Conservation (phyloP, 2,888 invertebrate species). For the Zygaena filipendulae region DNA sequence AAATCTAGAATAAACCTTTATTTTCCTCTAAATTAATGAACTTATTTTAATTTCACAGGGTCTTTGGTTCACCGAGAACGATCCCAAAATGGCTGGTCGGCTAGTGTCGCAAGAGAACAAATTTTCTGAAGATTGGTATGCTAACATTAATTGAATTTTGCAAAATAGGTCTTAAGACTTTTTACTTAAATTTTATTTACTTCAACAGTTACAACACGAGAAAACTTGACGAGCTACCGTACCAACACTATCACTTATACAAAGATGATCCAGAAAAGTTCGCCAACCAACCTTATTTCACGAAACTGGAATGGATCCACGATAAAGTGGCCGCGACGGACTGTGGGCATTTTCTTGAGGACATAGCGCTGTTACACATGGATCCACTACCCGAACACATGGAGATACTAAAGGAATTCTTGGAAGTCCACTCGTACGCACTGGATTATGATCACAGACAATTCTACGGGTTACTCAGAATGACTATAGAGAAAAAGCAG, state of each 20-base stretch:
- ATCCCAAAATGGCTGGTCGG: constrained; percentile 66
- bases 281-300: constrained; percentile 76
- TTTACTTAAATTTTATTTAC: constrained; percentile 10
- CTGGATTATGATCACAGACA: constrained; percentile 86
- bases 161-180: too few relatives aligned
- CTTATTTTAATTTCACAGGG: too few relatives aligned
- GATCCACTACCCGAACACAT: constrained; percentile 62
- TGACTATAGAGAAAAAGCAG: constrained; percentile 43
- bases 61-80: constrained; percentile 66
- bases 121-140: constrained; percentile 58
- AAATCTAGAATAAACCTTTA: too few relatives aligned
- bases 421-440: constrained; percentile 77
- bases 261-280: constrained; percentile 65
- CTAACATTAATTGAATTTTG: too few relatives aligned
- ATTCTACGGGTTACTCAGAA: constrained; percentile 75
- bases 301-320: constrained; percentile 81
- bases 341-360: constrained; percentile 80
- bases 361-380: constrained; percentile 70
- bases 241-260: constrained; percentile 74
- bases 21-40: too few relatives aligned
- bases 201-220: constrained; percentile 78
- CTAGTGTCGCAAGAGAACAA: constrained; percentile 69
- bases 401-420: constrained; percentile 72
- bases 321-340: constrained; percentile 84
- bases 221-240: constrained; percentile 85